Conservation (phyloP, 2,888 invertebrate species). For the Oxycera nigricornis region DNA sequence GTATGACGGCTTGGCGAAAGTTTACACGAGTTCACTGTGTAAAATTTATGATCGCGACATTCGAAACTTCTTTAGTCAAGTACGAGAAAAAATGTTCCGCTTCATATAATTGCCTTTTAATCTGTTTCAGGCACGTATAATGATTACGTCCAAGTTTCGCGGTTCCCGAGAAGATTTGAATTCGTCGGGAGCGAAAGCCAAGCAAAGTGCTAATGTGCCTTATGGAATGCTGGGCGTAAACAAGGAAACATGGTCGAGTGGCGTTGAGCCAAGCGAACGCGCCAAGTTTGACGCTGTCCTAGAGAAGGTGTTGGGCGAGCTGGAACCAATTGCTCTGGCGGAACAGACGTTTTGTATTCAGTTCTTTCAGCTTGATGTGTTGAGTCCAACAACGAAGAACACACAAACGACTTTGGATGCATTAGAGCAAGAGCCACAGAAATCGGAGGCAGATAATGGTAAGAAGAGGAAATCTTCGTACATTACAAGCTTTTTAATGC, state of each 20-base stretch:
- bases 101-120: background rate
- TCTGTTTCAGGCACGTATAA: constrained; percentile 55
- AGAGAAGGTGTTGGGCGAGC: constrained; percentile 84
- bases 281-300: constrained; percentile 72
- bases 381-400: constrained; percentile 66
- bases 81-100: no score
- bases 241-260: constrained; percentile 70
- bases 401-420: constrained; percentile 67
- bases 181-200: constrained; percentile 57
- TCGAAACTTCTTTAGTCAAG: constrained; percentile 78
- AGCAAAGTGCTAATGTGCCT: constrained; percentile 59
- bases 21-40: constrained; percentile 82
- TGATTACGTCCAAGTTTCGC: constrained; percentile 58
- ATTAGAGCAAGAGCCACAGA: constrained; percentile 58
- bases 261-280: constrained; percentile 68
- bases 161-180: constrained; percentile 62
- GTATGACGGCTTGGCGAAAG: constrained; percentile 81
- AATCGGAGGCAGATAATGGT: constrained; percentile 50
- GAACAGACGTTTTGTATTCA: constrained; percentile 94
- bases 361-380: constrained; percentile 84
- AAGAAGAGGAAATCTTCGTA: background rate
- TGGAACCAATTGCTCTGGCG: constrained; percentile 89
- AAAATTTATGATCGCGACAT: constrained; percentile 90
- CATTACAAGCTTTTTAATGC: background rate
- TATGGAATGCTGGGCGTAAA: constrained; percentile 68